Evolutionary conservation across 2,888 invertebrate genomes (phyloP).

Genomic region (Lycophotia porphyrea): DNA sequence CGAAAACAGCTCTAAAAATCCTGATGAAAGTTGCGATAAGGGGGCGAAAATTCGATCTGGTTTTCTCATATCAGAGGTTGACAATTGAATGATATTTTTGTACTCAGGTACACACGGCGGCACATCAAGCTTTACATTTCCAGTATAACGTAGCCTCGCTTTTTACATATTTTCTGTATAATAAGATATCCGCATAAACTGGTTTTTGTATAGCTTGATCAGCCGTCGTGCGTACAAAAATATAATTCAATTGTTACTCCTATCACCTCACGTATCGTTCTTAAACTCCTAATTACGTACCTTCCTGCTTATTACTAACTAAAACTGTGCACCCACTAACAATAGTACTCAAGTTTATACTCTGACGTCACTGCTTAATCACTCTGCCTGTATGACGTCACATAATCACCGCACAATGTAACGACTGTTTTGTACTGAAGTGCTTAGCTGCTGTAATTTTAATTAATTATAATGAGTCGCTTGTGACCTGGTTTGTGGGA

Average conservation of each 20-base stretch:
- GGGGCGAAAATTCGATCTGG: too few species aligned
- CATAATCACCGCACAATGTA: constrained; percentile 57
- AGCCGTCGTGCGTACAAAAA: too few species aligned
- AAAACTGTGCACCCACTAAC: constrained; percentile 9
- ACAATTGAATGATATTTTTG: too few species aligned
- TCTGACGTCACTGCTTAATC: constrained; percentile 53
- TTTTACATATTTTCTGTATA: too few species aligned
- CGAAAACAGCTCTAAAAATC: too few species aligned
- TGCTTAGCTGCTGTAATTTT: constrained; percentile 55
- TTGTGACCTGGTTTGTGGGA: constrained; percentile 46
- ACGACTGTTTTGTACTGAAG: constrained; percentile 52
- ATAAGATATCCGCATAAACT: too few species aligned
- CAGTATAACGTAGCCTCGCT: too few species aligned
- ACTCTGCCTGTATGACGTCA: constrained; percentile 47
- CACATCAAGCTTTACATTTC: too few species aligned
- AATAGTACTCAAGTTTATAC: constrained; percentile 23
- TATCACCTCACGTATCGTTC: background rate
- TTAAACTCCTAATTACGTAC: background rate
- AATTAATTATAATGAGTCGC: constrained; percentile 57
- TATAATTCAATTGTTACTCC: background rate
- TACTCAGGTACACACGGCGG: too few species aligned
- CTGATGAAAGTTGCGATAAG: too few species aligned
- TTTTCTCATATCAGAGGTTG: too few species aligned
- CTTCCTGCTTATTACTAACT: constrained; percentile 8
- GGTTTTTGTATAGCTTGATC: too few species aligned